Base-by-base conservation (phyloP, 2,797 vertebrate genomes). In the Clamator glandarius region DNA sequence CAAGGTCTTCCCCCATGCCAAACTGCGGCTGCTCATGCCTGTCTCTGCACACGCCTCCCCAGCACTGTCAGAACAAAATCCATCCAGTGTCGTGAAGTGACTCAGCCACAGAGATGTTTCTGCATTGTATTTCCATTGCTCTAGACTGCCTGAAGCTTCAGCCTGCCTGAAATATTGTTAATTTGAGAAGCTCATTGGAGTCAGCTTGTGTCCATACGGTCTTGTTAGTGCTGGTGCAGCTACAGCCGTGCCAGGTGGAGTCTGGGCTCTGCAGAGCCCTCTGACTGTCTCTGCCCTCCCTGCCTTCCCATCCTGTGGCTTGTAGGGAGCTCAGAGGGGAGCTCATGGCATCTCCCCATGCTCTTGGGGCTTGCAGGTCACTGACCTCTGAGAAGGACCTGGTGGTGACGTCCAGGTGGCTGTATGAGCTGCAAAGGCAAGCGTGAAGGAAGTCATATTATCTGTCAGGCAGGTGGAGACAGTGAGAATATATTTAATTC, bases 371-470 rank as follows among this genome's bases (percentile, higher is more conserved):
- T 64, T 79, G 35, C 41, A 76, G 64, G 68, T 24, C 39, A 2
- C 7, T 5, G 25, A 28, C 83, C 55, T 51, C 50, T 19, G 41
- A 74, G 59, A 23, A 88, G 19, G 23, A 41, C 12, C 8, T 72
- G 58, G 29, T 10, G 9, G 31, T 51, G 44, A 28, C 2, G 0
- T 54, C 59, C 67, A 29, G 3, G 21, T 0, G 0, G 19, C 44
- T 28, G 29, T 26, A 26, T 35, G 44, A 61, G 41, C 72, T 57
- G 26, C 2, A 4, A 48, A 55, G 61, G 51, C 79, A 55, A 28
- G n/a, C 4, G 0, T 0, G 4, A 31, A 54, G 42, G 55, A 59
- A 26, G 44, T 57, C 15, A 19, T 5, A 0, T 35, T 74, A 14
- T 46, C 28, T 29, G 3, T 48, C 18, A 9, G 44, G 36, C 63